Base-by-base conservation (phyloP, 1,140 invertebrate genomes). In the Bombus confusus region DNA sequence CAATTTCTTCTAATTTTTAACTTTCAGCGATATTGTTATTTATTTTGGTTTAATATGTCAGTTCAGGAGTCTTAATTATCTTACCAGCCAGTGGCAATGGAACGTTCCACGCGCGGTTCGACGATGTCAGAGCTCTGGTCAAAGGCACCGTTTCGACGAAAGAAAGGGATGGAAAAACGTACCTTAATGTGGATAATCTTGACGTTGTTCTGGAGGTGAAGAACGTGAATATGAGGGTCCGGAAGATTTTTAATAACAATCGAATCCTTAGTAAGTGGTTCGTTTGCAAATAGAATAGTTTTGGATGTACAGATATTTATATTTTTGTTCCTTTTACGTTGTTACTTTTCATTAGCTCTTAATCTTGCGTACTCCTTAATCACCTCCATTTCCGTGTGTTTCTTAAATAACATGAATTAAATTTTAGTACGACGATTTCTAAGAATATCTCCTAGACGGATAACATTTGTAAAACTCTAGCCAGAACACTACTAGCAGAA, bases 51-150 rank as follows among this genome's bases (percentile, higher is more conserved):
- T 72, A 37, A 68, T 87, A 59, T 77, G 83, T 25, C 80, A 95
- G 97, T 91, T 96, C 96, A 75, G 97, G 97, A 0, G 96, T 97
- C 9, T 93, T 97, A 39, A 95, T 97, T 75, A 97, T 97, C 76
- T 95, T 97, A 62, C 97, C 97, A 22, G 97, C 97, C 9, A 97
- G 96, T 87, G 97, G 97, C 72, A 97, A 96, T 79, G 97, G 97
- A 52, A 97, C 96, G 4, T 97, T 97, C 91, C 96, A 97, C 90
- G 97, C 96, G 28, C 93, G 95, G 68, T 97, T 97, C 88, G 96
- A 96, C 79, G 96, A 97, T 72, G 95, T 96, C 1, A 95, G 92
- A n/a, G 96, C 96, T n/a, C 94, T 96, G 76, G 95, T 97, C 3
- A 96, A 95, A 87, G 97, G 97, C 72, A 95, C 93, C 69, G 94